Base-by-base conservation (phyloP, 2,888 invertebrate genomes). In the Dasypolia templi region DNA sequence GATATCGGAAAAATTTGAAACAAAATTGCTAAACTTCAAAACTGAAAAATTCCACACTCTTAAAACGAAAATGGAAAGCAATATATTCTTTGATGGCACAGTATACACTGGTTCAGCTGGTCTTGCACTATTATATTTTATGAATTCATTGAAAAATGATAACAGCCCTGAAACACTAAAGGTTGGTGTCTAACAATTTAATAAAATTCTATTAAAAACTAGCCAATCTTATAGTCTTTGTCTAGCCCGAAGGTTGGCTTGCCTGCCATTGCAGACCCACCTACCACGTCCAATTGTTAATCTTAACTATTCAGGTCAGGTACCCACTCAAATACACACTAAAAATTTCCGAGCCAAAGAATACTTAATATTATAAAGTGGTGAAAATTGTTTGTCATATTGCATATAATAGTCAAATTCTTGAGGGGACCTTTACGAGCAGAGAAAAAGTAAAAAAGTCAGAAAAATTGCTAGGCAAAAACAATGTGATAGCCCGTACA, bases 21-120 rank as follows among this genome's bases (percentile, higher is more conserved):
- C 84, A 82, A 95, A 90, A 88, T 84, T 96, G 86, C 83, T 90
- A 82, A 87, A 89, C 76, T 93, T 96, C 90, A 95, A 95, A 92
- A 93, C 90, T 83, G 85, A 86, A 71, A 94, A 97, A 91, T 76
- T 96, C 74, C 66, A 92, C 72, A 77, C 91, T 76, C 89, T 97
- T 85, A 92, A 93, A 82, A 91, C 91, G 79, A 91, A 93, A 89
- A 89, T 97, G 94, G 86, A 92, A 83, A 85, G 92, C 79, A 94
- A 96, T 88, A 92, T 96, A 80, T 95, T 94, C 84, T 88, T 91
- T 84, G 97, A 98, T 94, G 96, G 95, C 85, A 97, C 98, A 7
- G 96, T 98, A 1, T 98, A 98, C 87, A 98, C 98, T 14, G 98
- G 98, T 51, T 97, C 97, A 72, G 93, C 97, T 81, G 98, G 98